phyloP scores from a whole-genome alignment of 2,113 vertebrate species.

The Catharus bicknelli region DNA sequence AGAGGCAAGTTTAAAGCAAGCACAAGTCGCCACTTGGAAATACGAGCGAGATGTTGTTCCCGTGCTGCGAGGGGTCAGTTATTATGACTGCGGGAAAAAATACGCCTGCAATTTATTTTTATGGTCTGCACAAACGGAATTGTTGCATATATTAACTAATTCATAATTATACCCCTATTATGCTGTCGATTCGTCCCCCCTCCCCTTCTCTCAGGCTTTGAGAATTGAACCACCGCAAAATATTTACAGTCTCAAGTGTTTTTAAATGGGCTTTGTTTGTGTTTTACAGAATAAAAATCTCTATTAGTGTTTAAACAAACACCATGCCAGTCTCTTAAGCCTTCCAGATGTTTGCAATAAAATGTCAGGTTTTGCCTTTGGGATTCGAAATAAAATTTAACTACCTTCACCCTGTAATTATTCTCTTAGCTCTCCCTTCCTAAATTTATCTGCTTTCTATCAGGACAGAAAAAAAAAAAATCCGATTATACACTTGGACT shows the following conservation, averaged over 20 bases:
- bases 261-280: conserved; percentile 77
- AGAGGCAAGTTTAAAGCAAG: neutral
- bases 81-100: conserved; percentile 2
- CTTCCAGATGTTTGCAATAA: conserved; percentile 84
- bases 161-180: conserved; percentile 47
- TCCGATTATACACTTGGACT: conserved; percentile 27
- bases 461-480: conserved; percentile 50
- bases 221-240: conserved; percentile 44
- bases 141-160: conserved; percentile 38
- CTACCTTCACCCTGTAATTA: conserved; percentile 82
- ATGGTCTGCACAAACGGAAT: conserved; percentile 41
- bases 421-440: conserved; percentile 81
- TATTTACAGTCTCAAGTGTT: conserved; percentile 52
- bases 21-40: neutral
- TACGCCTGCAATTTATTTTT: conserved; percentile 47
- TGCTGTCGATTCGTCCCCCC: neutral
- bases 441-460: conserved; percentile 83
- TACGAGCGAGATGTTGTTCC: conserved; percentile 21
- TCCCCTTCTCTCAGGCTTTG: neutral
- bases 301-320: conserved; percentile 76
- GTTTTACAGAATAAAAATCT: conserved; percentile 73
- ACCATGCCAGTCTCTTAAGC: conserved; percentile 74
- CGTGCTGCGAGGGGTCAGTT: conserved; percentile 1
- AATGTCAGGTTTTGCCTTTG: conserved; percentile 82
- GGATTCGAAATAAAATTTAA: conserved; percentile 84